A percentile compares a stretch with the other conserved stretches of the same genome.
phyloP scores from a whole-genome alignment of 2,888 invertebrate genomes.

The Alloscopus bannaensis region DNA sequence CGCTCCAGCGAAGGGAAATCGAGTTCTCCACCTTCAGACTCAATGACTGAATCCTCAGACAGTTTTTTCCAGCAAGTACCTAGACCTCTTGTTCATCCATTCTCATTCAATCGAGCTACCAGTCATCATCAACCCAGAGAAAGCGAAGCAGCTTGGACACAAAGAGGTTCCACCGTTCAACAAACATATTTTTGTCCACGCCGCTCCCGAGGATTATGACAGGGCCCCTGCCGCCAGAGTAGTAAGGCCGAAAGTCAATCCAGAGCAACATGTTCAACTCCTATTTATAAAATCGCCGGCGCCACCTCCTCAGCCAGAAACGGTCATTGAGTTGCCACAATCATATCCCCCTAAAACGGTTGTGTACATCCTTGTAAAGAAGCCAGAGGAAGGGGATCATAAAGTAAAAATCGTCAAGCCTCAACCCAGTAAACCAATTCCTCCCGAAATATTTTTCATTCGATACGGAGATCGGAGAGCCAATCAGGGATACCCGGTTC shows the following conservation, averaged over 20 bases:
- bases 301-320: conserved; percentile 49
- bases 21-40: too few relatives aligned
- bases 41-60: not conserved
- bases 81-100: not conserved
- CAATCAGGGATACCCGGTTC: conserved; percentile 29
- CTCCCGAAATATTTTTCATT: conserved; percentile 82
- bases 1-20: too few relatives aligned
- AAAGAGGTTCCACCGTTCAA: conserved; percentile 33
- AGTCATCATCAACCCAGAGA: too few relatives aligned
- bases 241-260: conserved; percentile 75
- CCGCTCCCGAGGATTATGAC: conserved; percentile 22
- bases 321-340: conserved; percentile 59
- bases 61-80: conserved; percentile 11
- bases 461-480: conserved; percentile 62
- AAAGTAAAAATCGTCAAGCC: conserved; percentile 83
- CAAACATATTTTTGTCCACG: conserved; percentile 59
- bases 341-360: conserved; percentile 66
- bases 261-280: conserved; percentile 81
- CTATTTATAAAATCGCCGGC: conserved; percentile 85
- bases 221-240: conserved; percentile 20
- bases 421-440: conserved; percentile 87
- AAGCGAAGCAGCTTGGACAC: too few relatives aligned
- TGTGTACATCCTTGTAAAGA: conserved; percentile 68
- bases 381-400: conserved; percentile 56
- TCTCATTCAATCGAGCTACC: not conserved